Evolutionary conservation across 2,888 invertebrate species (phyloP).

Genomic region (Drosophila anomalata): DNA sequence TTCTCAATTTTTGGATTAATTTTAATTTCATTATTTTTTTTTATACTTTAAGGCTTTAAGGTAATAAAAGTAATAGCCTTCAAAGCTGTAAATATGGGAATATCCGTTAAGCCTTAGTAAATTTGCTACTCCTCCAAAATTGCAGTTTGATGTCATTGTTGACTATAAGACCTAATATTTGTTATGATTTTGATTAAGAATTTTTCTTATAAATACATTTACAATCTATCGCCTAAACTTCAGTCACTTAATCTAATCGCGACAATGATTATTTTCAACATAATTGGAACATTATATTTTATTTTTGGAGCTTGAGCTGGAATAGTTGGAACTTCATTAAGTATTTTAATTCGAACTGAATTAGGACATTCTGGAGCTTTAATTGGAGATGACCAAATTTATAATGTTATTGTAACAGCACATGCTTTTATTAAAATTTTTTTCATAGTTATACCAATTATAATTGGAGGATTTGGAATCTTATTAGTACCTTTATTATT

Average conservation of each 20-base stretch:
- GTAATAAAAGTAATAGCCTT: slow-evolving; percentile 86
- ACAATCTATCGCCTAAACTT: slow-evolving; percentile 86
- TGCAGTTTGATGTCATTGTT: slow-evolving; percentile 87
- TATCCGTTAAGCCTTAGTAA: slow-evolving; percentile 86
- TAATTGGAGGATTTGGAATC: slow-evolving; percentile 81
- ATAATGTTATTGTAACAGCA: slow-evolving; percentile 91
- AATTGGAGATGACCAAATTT: slow-evolving; percentile 90
- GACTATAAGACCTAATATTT: slow-evolving; percentile 66
- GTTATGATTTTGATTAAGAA: slow-evolving; percentile 83
- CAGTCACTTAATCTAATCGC: slow-evolving; percentile 80
- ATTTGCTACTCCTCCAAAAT: slow-evolving; percentile 85
- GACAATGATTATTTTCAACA: slow-evolving; percentile 88
- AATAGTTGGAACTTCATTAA: slow-evolving; percentile 83
- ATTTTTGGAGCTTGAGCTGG: slow-evolving; percentile 88
- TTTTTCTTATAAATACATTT: slow-evolving; percentile 86
- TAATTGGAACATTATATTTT: slow-evolving; percentile 91
- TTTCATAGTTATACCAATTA: slow-evolving; percentile 89
- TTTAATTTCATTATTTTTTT: slow-evolving; percentile 64
- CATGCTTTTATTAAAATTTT: slow-evolving; percentile 94
- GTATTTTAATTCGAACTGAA: slow-evolving; percentile 56
- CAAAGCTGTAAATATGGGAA: slow-evolving; percentile 86
- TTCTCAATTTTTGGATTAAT: slow-evolving; percentile 76
- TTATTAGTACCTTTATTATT: no score
- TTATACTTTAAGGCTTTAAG: slow-evolving; percentile 55
- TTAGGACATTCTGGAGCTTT: slow-evolving; percentile 85